Evolutionary conservation across 1,140 invertebrate genomes (phyloP), one percentile per base, ranked within the genome.

Genomic region (Sitophilus oryzae): DNA sequence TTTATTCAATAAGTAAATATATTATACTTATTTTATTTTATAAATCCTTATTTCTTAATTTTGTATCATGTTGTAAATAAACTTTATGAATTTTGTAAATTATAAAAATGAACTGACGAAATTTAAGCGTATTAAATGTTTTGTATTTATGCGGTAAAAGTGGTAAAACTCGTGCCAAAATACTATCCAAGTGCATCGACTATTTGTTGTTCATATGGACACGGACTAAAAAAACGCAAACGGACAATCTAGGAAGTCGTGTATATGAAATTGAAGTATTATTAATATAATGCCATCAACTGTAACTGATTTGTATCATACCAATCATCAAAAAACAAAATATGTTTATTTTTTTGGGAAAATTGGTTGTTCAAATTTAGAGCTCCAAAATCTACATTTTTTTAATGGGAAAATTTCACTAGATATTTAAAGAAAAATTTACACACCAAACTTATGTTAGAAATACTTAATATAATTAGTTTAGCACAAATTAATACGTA

Each of bases 171-270:
- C 21, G 37, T 23, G 36, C 20, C 20, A 40, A 38, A 36, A 30
- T n/a, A 30, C 1, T 22, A 10, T 46, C 44, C 3, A 30, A 30
- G n/a, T 37, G 45, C 30, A 48, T 35, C 19, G 30, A 48, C 6
- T 9, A 18, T 48, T 36, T 18, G 1, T 48, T n/a, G n/a, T n/a
- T n/a, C n/a, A 20, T 48, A 14, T 10, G 6, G 25, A 4, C 15
- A 23, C 34, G 14, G 2, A 9, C 16, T 20, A 14, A 15, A 37
- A 8, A 18, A 30, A 18, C 37, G 20, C 37, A 36, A 37, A n/a
- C 21, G 34, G 34, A 47, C 30, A 36, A 37, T 47, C 34, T 36
- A 34, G 19, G 34, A 47, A 42, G 40, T 18, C 19, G 21, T 18
- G 19, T 42, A 21, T 18, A 38, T 30, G 25, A 30, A 11, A 30